Conservation (phyloP, 2,113 vertebrate genomes). For the Quiscalus mexicanus region DNA sequence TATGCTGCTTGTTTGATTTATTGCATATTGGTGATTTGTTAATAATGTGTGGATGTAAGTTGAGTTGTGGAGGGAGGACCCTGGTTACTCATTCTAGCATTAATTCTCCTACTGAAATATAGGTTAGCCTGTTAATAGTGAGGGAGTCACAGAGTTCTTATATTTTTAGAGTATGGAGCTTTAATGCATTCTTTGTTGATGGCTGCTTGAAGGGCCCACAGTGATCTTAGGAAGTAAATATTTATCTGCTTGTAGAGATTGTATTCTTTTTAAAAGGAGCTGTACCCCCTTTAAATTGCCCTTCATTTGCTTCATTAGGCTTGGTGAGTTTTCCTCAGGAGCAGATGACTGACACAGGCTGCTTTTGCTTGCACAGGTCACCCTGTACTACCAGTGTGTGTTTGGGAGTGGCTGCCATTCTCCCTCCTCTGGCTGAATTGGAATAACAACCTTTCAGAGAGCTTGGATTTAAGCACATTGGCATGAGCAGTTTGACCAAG, state of each 20-base stretch:
- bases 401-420: not conserved
- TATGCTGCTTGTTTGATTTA: not conserved
- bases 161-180: fast-evolving
- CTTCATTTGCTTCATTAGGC: no score
- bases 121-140: not conserved
- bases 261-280: no score
- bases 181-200: not conserved
- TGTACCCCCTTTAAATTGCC: no score
- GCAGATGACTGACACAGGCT: not conserved
- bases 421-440: not conserved
- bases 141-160: fast-evolving
- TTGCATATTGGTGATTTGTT: not conserved
- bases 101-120: not conserved
- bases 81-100: not conserved
- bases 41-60: not conserved
- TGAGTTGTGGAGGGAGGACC: not conserved
- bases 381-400: fast-evolving
- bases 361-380: not conserved
- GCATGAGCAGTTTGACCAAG: not conserved
- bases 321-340: not conserved
- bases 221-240: no score
- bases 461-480: not conserved
- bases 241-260: no score
- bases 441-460: not conserved
- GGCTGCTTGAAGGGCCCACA: not conserved